Evolutionary conservation across 2,113 vertebrate genomes (phyloP).

Genomic region (Malurus melanocephalus): DNA sequence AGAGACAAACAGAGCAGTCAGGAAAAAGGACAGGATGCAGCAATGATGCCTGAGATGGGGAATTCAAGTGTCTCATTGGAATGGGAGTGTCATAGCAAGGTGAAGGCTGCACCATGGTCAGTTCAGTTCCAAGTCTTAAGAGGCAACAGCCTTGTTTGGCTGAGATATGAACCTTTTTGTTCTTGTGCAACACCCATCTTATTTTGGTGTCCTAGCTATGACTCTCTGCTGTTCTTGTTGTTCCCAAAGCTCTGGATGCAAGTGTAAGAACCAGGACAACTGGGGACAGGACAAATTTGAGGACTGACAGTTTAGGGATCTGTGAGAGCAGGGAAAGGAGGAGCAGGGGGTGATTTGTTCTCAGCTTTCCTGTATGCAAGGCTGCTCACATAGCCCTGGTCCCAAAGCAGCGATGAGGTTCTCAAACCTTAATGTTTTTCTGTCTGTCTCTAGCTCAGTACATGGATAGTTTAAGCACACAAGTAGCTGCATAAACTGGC

Average conservation of each 20-base stretch:
- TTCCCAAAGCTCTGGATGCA: not conserved
- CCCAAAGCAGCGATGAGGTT: not conserved
- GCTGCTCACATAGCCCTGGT: not conserved
- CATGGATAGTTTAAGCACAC: not conserved
- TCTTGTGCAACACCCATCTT: not conserved
- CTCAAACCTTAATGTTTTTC: not conserved
- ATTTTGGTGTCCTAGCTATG: not conserved
- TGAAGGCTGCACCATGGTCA: not conserved
- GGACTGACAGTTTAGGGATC: not conserved
- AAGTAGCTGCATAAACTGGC: not conserved
- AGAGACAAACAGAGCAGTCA: not conserved
- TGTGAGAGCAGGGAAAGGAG: not conserved
- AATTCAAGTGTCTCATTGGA: not conserved
- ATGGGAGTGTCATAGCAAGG: not conserved
- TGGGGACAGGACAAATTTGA: fast-evolving
- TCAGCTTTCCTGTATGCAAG: not conserved
- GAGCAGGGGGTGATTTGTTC: not conserved
- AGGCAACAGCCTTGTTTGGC: not conserved
- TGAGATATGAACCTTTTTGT: not conserved
- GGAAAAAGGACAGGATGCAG: not conserved
- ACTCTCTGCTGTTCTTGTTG: not conserved
- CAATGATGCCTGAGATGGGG: not conserved
- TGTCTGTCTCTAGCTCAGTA: not conserved
- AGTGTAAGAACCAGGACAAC: not conserved
- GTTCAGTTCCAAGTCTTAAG: not conserved